Evolutionary conservation across 2,888 invertebrate genomes (phyloP).

Genomic region (Erebia epiphron): DNA sequence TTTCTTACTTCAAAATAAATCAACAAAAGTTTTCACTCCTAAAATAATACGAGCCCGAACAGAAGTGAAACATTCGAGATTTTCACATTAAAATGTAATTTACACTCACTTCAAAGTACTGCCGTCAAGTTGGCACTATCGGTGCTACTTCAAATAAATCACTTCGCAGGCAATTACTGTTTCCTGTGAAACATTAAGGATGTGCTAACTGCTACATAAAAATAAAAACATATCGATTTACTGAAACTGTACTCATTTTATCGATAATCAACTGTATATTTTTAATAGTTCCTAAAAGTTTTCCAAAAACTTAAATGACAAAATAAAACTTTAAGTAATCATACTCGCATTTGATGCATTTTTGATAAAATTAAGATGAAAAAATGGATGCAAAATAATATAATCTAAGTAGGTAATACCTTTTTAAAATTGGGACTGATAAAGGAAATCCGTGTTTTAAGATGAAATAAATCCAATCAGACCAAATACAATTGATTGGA

Average conservation of each 20-base stretch:
- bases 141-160: slow-evolving; percentile 40
- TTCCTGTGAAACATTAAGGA: slow-evolving; percentile 30
- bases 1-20: slow-evolving; percentile 9
- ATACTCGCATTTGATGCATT: no score
- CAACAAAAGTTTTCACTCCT: slow-evolving; percentile 16
- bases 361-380: no score
- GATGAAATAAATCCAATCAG: no score
- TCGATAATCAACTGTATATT: no score
- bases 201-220: background rate
- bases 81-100: slow-evolving; percentile 37
- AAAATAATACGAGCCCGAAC: slow-evolving; percentile 4
- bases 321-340: no score
- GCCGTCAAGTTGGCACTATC: slow-evolving; percentile 40
- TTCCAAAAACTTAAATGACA: no score
- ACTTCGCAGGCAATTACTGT: slow-evolving; percentile 39
- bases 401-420: no score
- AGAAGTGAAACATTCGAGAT: slow-evolving; percentile 29
- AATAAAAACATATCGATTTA: background rate
- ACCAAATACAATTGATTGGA: no score
- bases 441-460: no score
- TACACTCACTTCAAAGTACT: slow-evolving; percentile 36
- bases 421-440: no score
- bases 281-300: no score
- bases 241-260: background rate
- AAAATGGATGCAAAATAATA: no score